Evolutionary conservation across 2,888 invertebrate genomes (phyloP).

Genomic region (Junonia oenone): DNA sequence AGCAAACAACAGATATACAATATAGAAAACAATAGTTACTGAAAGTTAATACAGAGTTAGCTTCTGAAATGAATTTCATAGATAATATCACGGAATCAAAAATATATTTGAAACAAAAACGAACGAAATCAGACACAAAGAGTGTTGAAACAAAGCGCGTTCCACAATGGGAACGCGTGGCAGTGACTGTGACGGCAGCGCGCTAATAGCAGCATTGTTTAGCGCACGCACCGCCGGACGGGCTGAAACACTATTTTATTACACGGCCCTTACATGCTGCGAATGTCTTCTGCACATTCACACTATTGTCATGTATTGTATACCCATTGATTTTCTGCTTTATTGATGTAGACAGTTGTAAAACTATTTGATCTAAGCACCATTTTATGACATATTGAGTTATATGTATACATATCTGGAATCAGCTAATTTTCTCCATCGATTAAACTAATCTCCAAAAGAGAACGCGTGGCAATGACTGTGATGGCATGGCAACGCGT

Average conservation of each 20-base stretch:
- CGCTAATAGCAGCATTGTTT: conserved; percentile 17
- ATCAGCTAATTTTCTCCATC: no score
- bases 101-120: conserved; percentile 3
- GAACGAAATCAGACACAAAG: conserved; percentile 13
- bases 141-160: conserved; percentile 6
- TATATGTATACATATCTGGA: no score
- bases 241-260: conserved; percentile 4
- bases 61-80: no score
- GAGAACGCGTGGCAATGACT: conserved; percentile 3
- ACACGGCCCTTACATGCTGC: background rate
- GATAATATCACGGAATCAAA: no score
- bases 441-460: no score
- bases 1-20: no score
- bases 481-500: conserved; percentile 3
- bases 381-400: background rate
- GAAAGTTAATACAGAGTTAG: no score
- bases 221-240: conserved; percentile 13
- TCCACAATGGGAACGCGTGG: conserved; percentile 10
- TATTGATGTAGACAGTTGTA: background rate
- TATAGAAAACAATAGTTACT: no score
- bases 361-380: no score
- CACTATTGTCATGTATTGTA: background rate
- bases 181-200: conserved; percentile 4
- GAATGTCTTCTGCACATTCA: background rate
- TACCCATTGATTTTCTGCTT: background rate